These are phyloP conservation scores for Trichoplusia ni DNA, from an alignment of 1,140 invertebrate genomes.

Conservation along the genomic window DNA sequence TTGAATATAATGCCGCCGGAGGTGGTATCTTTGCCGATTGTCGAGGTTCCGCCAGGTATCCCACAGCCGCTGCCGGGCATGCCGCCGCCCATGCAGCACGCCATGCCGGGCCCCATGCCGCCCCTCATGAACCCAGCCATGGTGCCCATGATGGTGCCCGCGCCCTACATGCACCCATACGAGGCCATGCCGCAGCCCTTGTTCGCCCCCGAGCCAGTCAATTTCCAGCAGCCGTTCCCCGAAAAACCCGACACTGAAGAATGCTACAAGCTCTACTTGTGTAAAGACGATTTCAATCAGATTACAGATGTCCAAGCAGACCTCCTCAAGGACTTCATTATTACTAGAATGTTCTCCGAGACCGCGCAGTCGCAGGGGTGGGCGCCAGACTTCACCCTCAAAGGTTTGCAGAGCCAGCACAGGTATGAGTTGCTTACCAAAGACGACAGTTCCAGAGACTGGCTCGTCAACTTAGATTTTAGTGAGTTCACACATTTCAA, in stretches of 20 bases:
- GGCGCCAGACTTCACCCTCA: conserved; percentile 68
- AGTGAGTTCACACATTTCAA: conserved; percentile 51
- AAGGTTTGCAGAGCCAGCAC: conserved; percentile 54
- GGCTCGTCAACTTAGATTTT: conserved; percentile 67
- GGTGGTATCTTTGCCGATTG: not conserved
- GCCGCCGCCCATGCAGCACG: no score
- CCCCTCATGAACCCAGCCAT: conserved; percentile 1
- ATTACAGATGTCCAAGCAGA: conserved; percentile 49
- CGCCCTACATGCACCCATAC: conserved; percentile 7
- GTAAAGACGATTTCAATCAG: conserved; percentile 64
- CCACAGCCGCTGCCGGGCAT: not conserved
- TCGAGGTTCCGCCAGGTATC: not conserved
- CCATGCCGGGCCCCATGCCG: no score
- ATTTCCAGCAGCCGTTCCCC: not conserved
- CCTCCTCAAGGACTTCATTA: conserved; percentile 54
- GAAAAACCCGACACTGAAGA: conserved; percentile 10
- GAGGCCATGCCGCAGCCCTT: not conserved
- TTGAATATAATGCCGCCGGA: conserved; percentile 24
- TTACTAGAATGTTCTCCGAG: conserved; percentile 53
- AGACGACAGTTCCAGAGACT: conserved; percentile 55
- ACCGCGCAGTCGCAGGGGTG: conserved; percentile 50
- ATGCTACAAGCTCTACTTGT: conserved; percentile 57
- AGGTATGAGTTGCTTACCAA: conserved; percentile 60
- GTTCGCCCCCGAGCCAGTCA: not conserved
- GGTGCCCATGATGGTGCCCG: conserved; percentile 25